Base-by-base conservation (phyloP, 2,113 vertebrate species). In the Melanerpes aurifrons region DNA sequence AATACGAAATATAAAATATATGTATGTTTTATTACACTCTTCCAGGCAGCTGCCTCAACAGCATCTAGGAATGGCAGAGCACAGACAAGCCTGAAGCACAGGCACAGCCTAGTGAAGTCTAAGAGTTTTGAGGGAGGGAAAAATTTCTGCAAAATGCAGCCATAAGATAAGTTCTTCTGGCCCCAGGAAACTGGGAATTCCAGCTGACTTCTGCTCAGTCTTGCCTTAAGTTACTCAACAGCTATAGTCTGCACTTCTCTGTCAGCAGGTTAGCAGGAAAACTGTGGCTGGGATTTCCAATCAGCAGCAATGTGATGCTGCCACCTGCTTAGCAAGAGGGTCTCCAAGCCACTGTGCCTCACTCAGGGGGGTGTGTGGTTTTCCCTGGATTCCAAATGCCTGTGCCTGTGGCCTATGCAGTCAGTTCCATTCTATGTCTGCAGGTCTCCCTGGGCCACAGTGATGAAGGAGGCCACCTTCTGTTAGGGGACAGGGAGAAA, bases 181-280 rank as follows among this genome's bases (percentile, higher is more conserved):
- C 35, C 7, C 6, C 2, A 3, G 54, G 15, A 10, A 73, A 48
- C 12, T 21, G 12, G 7, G 3, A 45, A 73, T 32, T 4, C 0
- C n/a, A 59, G n/a, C 58, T 59, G 58, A 53, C 22, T 10, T 43
- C 7, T 26, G 31, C 16, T 76, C 1, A 0, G 28, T 62, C 48
- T 28, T 75, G 50, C 12, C 7, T 72, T 37, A 54, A 1, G 1
- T 12, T 29, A 22, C n/a, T 61, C 35, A 11, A 10, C 26, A 62
- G n/a, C 15, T 6, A 10, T 5, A 4, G 11, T 37, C 19, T 56
- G 56, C 28, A 7, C 19, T 40, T 21, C 15, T 25, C 47, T 31
- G 22, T 25, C 50, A 83, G 19, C 18, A 62, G 18, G 19, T 73
- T 15, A 11, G 29, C 4, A 22, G 7, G 15, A 22, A 45, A 59